A percentile compares a stretch with the other conserved stretches of the same genome.
These are phyloP conservation scores for Plemyria rubiginata DNA, from an alignment of 2,888 invertebrate genomes.

Conservation along the genomic window DNA sequence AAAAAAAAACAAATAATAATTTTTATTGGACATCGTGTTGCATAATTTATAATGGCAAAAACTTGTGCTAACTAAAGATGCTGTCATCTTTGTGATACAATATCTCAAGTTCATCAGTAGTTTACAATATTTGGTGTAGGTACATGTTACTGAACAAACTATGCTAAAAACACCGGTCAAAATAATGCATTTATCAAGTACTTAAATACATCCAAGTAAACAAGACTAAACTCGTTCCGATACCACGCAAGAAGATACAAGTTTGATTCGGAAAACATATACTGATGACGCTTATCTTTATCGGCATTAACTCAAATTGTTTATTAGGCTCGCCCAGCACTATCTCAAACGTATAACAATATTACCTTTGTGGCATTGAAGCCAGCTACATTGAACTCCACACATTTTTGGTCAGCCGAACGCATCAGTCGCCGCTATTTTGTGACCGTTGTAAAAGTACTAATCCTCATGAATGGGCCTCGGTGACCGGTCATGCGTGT, in stretches of 20 bases:
- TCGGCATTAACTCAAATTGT: conserved; percentile 44
- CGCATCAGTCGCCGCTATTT: conserved; percentile 63
- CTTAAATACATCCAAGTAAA: conserved; percentile 19
- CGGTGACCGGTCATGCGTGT: conserved; percentile 58
- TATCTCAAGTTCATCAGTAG: not conserved
- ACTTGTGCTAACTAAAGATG: no score
- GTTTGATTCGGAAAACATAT: conserved; percentile 34
- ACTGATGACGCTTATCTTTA: conserved; percentile 41
- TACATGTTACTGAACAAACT: not conserved
- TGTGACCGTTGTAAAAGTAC: conserved; percentile 68
- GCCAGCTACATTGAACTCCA: conserved; percentile 48
- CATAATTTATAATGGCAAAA: no score
- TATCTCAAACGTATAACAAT: conserved; percentile 53
- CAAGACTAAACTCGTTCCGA: conserved; percentile 28
- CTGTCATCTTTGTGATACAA: no score
- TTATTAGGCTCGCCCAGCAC: conserved; percentile 49
- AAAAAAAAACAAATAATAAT: no score
- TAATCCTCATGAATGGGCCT: conserved; percentile 80
- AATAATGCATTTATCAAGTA: conserved; percentile 22
- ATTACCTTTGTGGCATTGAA: conserved; percentile 45
- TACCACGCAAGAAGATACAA: conserved; percentile 33
- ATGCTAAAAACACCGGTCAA: conserved; percentile 24
- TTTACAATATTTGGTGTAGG: not conserved
- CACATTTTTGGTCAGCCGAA: conserved; percentile 54
- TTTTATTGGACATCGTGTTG: no score